A percentile compares a stretch with the other conserved stretches of the same genome.
These are phyloP conservation scores for Crepidodera aurea DNA, from an alignment of 2,888 invertebrate genomes.

Conservation along the genomic window DNA sequence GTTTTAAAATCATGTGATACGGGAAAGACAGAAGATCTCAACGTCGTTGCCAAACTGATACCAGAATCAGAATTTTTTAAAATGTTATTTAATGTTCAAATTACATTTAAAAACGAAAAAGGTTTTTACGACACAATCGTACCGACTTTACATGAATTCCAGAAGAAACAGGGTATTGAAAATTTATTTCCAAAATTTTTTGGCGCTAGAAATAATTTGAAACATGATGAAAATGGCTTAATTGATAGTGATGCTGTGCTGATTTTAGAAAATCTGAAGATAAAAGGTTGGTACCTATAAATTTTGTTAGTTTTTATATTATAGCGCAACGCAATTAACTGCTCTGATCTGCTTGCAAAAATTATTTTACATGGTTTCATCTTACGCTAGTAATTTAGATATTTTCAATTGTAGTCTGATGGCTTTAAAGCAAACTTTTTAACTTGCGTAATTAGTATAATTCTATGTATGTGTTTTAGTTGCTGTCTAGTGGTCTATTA, in stretches of 20 bases:
- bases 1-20: slow-evolving; percentile 21
- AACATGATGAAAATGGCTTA: slow-evolving; percentile 36
- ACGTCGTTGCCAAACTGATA: slow-evolving; percentile 66
- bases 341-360: too few relatives aligned
- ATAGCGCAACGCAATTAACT: too few relatives aligned
- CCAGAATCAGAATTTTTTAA: slow-evolving; percentile 64
- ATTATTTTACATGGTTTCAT: too few relatives aligned
- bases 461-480: too few relatives aligned
- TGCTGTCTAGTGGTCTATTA: too few relatives aligned
- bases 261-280: slow-evolving; percentile 64
- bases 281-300: slow-evolving; percentile 53
- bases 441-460: too few relatives aligned
- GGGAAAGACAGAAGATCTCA: slow-evolving; percentile 44
- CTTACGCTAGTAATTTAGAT: too few relatives aligned
- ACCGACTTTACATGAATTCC: slow-evolving; percentile 60
- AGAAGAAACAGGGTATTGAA: slow-evolving; percentile 58
- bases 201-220: slow-evolving; percentile 47
- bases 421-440: too few relatives aligned
- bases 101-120: slow-evolving; percentile 64
- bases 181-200: slow-evolving; percentile 54
- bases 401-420: too few relatives aligned
- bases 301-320: too few relatives aligned
- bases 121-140: slow-evolving; percentile 62
- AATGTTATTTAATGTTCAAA: slow-evolving; percentile 62
- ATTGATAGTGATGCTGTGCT: slow-evolving; percentile 65